These are phyloP conservation scores for Invenusta paracnida DNA, from an alignment of 2,888 invertebrate species.

Conservation along the genomic window DNA sequence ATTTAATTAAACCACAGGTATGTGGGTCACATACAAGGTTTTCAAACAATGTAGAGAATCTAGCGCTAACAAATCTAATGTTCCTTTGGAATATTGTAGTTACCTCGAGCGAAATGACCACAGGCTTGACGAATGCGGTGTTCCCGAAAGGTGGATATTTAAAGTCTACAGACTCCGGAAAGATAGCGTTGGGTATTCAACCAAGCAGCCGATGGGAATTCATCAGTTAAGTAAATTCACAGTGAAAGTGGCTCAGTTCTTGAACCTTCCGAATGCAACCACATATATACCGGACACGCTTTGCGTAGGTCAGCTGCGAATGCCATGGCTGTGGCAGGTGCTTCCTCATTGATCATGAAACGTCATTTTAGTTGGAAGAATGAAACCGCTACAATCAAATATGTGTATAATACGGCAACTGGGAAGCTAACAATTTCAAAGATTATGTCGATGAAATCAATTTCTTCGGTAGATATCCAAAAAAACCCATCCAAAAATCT, in stretches of 20 bases:
- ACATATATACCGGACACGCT: not conserved
- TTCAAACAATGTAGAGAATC: not conserved
- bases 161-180: not conserved
- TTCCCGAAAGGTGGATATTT: slow-evolving; percentile 10
- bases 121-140: slow-evolving; percentile 23
- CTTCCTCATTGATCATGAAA: not conserved
- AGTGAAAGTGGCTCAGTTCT: not conserved
- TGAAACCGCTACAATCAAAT: not conserved
- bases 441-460: not conserved
- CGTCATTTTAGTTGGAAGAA: not conserved
- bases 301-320: not conserved
- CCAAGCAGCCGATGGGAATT: slow-evolving; percentile 18
- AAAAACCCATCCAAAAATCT: not conserved
- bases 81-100: not conserved
- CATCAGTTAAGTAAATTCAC: not conserved
- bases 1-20: not conserved
- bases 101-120: slow-evolving; percentile 18
- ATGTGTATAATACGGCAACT: not conserved
- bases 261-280: not conserved
- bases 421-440: not conserved
- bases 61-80: not conserved
- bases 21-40: not conserved
- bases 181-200: not conserved
- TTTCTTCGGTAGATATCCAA: not conserved
- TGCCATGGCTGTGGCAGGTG: not conserved